Evolutionary conservation across 2,888 invertebrate genomes (phyloP).

Genomic region (Malachius bipustulatus): DNA sequence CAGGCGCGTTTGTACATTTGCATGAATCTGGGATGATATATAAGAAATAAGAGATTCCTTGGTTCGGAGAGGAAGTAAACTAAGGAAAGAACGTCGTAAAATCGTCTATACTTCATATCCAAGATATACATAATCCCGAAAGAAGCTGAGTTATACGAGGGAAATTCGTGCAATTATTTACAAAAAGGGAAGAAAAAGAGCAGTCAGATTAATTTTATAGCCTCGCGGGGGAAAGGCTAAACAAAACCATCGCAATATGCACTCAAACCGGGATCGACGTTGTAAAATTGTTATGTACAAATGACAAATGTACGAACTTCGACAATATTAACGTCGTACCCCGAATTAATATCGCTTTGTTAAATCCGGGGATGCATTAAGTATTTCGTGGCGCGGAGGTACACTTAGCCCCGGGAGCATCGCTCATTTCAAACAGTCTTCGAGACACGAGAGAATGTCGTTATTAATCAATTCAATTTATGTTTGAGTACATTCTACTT

Average conservation of each 20-base stretch:
- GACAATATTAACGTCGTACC: constrained; percentile 10
- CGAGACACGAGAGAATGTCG: background rate
- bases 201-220: constrained; percentile 2
- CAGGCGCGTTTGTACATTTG: too few species aligned
- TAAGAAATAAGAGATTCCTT: too few species aligned
- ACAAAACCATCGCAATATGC: constrained; percentile 4
- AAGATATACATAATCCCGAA: too few species aligned
- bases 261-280: background rate
- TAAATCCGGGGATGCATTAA: constrained; percentile 8
- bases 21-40: too few species aligned
- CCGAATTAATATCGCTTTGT: constrained; percentile 11
- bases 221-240: background rate
- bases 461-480: constrained; percentile 8
- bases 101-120: too few species aligned
- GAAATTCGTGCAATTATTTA: constrained; percentile 1
- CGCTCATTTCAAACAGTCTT: constrained; percentile 6
- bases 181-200: constrained; percentile 1
- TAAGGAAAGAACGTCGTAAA: too few species aligned
- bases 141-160: too few species aligned
- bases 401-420: constrained; percentile 3
- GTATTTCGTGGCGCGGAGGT: background rate
- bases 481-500: background rate
- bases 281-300: constrained; percentile 6
- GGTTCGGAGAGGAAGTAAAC: too few species aligned
- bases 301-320: constrained; percentile 12